phyloP scores from a whole-genome alignment of 2,888 invertebrate genomes.

The Cosmia pyralina region DNA sequence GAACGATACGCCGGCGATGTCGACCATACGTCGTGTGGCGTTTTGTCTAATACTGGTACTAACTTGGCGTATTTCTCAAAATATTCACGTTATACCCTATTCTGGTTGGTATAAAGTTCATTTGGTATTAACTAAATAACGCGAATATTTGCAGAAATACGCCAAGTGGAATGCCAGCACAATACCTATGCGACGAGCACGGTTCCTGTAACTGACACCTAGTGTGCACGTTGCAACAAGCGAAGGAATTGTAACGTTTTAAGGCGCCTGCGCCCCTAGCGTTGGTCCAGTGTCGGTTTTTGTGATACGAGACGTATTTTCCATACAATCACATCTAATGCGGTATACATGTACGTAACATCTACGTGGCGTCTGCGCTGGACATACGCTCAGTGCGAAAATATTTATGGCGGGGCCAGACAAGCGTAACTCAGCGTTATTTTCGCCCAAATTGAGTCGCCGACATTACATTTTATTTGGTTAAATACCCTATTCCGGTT shows the following conservation, averaged over 20 bases:
- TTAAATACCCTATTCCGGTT: background rate
- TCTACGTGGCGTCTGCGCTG: background rate
- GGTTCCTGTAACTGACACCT: too few relatives aligned
- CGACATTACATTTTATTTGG: slow-evolving; percentile 3
- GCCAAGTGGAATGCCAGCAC: too few relatives aligned
- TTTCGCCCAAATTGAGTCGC: background rate
- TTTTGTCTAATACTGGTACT: background rate
- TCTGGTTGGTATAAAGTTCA: too few relatives aligned
- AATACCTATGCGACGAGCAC: background rate
- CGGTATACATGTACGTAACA: background rate
- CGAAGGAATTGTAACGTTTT: background rate
- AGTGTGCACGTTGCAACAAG: background rate
- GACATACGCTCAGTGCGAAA: background rate
- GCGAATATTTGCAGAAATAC: background rate
- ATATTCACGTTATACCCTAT: background rate
- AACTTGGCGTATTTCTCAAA: background rate
- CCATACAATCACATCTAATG: background rate
- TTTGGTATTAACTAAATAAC: background rate
- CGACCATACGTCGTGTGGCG: background rate
- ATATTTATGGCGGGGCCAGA: background rate
- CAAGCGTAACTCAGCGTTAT: background rate
- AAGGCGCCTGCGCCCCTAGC: background rate
- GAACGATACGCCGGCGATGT: background rate
- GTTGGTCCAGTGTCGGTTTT: background rate
- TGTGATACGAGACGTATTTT: background rate